Evolutionary conservation across 2,888 invertebrate species (phyloP), one percentile per base, ranked within the genome.

Genomic region (Labia minor): DNA sequence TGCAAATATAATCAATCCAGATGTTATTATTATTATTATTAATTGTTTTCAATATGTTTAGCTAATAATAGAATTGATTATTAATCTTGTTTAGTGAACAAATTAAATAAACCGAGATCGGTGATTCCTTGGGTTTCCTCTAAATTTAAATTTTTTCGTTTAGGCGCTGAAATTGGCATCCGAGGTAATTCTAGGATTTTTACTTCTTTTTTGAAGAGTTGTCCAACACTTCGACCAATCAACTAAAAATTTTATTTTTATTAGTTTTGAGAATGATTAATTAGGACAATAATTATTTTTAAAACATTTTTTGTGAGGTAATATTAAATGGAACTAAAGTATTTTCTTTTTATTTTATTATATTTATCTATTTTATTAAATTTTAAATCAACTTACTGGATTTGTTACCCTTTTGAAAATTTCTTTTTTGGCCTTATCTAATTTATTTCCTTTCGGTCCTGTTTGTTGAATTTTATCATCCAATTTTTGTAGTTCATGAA

Each of bases 381-480:
- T 26, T n/a, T n/a, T 26, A 26, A 26, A 26, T 26, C 8, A 21
- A 74, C 79, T 77, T 77, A 89, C 89, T 79, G 87, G 86, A 69
- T 86, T 85, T 8, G 92, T 92, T 72, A 92, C 86, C 78, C 92
- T 93, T 80, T 89, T 93, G 78, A 95, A 95, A 65, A 91, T 81
- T 76, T 95, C 95, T 72, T 92, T 91, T 76, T 92, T 94, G 72
- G 88, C 88, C 76, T 93, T 93, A 75, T 95, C 94, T 62, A 90
- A 86, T 77, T 91, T 89, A 75, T 87, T 85, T 62, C 73, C 75
- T 65, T 71, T 73, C 14, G 68, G 67, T 61, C 66, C 66, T 10
- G 62, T 81, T 21, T 83, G 80, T 0, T 84, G 80, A 76, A 93
- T 86, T 75, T 90, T 89, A 74, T 94, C 93, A 77, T 95, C 94